Conservation (phyloP, 2,888 invertebrate genomes). For the Ormyrus pomaceus region DNA sequence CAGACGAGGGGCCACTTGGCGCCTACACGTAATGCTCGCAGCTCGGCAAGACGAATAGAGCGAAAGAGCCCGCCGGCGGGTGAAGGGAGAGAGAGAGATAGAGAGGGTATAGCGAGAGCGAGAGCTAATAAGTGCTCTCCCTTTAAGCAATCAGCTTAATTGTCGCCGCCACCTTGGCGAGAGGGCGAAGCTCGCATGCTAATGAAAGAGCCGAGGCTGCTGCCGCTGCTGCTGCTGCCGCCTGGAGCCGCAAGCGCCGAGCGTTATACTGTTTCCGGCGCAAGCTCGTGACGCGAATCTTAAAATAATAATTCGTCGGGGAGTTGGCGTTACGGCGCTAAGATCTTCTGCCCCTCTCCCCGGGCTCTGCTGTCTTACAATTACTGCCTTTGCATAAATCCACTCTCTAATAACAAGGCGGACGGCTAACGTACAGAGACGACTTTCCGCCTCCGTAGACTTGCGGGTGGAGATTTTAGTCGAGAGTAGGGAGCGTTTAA, state of each 20-base stretch:
- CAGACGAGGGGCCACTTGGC: conserved; percentile 39
- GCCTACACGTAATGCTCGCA: conserved; percentile 2
- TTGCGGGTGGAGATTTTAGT: no score
- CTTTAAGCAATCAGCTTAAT: conserved; percentile 57
- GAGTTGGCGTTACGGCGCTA: conserved; percentile 34
- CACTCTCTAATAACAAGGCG: conserved; percentile 27
- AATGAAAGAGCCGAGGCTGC: conserved; percentile 28
- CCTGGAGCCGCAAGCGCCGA: not conserved
- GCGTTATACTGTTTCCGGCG: conserved; percentile 3
- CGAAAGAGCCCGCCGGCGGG: not conserved
- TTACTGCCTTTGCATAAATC: conserved; percentile 50
- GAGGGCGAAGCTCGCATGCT: conserved; percentile 48
- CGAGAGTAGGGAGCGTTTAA: not conserved
- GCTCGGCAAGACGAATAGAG: conserved; percentile 52
- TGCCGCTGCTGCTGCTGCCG: not conserved
- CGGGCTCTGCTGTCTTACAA: conserved; percentile 31
- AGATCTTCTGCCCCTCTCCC: not conserved
- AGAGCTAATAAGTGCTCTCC: conserved; percentile 54
- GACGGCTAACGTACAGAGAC: not conserved
- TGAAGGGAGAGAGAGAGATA: not conserved
- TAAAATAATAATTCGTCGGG: conserved; percentile 55
- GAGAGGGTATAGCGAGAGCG: not conserved
- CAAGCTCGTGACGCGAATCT: conserved; percentile 52
- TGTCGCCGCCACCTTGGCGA: conserved; percentile 55
- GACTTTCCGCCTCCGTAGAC: not conserved